Base-by-base conservation (phyloP, 1,140 invertebrate species). In the Melipona quadrifasciata region DNA sequence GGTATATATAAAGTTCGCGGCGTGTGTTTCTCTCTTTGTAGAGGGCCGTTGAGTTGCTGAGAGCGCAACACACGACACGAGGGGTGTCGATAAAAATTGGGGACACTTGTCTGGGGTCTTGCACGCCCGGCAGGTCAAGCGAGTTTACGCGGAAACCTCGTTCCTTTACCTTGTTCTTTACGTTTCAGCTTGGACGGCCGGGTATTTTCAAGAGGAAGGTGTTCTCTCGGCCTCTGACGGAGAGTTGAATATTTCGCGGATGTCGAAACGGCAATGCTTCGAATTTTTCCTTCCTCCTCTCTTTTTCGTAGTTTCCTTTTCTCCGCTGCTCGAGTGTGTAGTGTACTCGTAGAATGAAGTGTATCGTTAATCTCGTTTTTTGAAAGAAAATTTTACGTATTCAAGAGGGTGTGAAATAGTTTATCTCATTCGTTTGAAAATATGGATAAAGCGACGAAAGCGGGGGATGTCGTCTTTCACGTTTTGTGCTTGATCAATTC, bases 1-100 rank as follows among this genome's bases (percentile, higher is more conserved):
- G 34, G 31, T 31, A 47, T 47, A 47, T 21, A 24, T 16, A 16
- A n/a, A 14, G 21, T 34, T 34, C 16, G 6, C 3, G 12, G 5
- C 1, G 2, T 47, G 39, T 39, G 4, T 17, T 51, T 17, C 47
- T 27, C 5, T 51, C 70, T n/a, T 34, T 47, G 39, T 21, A n/a
- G n/a, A n/a, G n/a, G 12, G 1, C 53, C 1, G 5, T 34, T n/a
- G n/a, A n/a, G n/a, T n/a, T 55, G 19, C 55, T 57, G 31, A 61
- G 74, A 77, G 39, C 74, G 21, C 58, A 61, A n/a, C 55, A 19
- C 55, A 14, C 64, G 8, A 65, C 39, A 47, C 31, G 34, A 31
- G 74, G 58, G 74, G 74, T 77, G 74, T 27, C 57, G 74, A 64
- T 77, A 77, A 77, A 77, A 77, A 77, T 77, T 77, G 16, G 39